Percentiles rank a stretch among this genome's conserved stretches.
These are phyloP conservation scores for Busseola fusca DNA, from an alignment of 2,888 invertebrate species.

Conservation along the genomic window DNA sequence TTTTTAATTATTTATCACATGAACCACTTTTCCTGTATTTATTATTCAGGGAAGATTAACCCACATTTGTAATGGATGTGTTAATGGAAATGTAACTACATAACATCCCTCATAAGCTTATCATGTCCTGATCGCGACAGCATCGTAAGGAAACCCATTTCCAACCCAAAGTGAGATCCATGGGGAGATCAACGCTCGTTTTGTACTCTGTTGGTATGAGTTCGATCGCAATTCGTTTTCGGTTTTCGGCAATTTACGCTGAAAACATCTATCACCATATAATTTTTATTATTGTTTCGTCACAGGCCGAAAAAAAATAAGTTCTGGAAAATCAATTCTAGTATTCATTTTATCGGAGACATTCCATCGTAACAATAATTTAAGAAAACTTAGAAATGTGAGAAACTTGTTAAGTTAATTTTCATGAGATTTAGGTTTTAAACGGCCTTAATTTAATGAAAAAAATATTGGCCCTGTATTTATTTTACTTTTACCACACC, in stretches of 20 bases:
- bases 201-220: background rate
- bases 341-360: background rate
- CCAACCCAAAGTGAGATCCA: background rate
- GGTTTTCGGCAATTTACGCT: background rate
- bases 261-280: too few species aligned
- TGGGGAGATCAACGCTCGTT: background rate
- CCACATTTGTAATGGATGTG: background rate
- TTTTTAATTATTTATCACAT: slow-evolving; percentile 3
- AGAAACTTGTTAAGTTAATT: background rate
- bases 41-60: slow-evolving; percentile 19
- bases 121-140: background rate
- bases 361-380: background rate
- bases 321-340: background rate
- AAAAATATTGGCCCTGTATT: background rate
- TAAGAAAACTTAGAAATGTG: background rate
- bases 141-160: background rate
- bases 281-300: background rate
- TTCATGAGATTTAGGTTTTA: background rate
- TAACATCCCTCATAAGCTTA: slow-evolving; percentile 1
- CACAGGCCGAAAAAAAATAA: background rate
- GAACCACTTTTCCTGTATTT: slow-evolving; percentile 22
- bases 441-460: background rate
- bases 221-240: background rate
- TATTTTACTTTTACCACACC: background rate
- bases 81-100: slow-evolving; percentile 13